Evolutionary conservation across 1,140 invertebrate species (phyloP).

Genomic region (Saxidomus purpurata): DNA sequence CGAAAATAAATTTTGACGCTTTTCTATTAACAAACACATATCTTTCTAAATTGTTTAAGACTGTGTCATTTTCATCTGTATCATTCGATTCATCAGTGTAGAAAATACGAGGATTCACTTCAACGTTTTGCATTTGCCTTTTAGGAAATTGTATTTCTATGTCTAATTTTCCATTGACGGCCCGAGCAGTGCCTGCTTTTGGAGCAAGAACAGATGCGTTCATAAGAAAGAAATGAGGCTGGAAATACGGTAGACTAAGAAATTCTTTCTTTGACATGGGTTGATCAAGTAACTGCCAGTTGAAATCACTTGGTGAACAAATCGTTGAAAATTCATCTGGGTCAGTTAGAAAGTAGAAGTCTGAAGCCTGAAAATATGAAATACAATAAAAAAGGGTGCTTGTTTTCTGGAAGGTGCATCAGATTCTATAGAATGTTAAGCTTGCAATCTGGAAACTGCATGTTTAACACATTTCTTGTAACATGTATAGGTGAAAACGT

Average conservation of each 20-base stretch:
- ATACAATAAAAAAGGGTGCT: too few relatives aligned
- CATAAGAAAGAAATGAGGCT: conserved; percentile 45
- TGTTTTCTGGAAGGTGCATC: too few relatives aligned
- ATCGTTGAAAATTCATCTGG: conserved; percentile 38
- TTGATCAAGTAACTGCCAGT: conserved; percentile 60
- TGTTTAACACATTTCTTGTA: too few relatives aligned
- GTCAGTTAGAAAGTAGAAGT: conserved; percentile 62
- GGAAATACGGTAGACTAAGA: conserved; percentile 18
- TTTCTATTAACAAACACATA: conserved; percentile 66
- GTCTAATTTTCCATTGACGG: conserved; percentile 38
- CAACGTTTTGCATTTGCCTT: conserved; percentile 21
- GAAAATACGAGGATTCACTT: not conserved
- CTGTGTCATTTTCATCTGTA: not conserved
- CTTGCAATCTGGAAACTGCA: not conserved
- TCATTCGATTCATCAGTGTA: conserved; percentile 18
- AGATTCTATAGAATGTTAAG: too few relatives aligned
- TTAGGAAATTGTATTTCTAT: conserved; percentile 49
- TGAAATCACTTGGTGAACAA: conserved; percentile 53
- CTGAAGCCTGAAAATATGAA: conserved; percentile 31
- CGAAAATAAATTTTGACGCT: conserved; percentile 36
- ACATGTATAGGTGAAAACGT: too few relatives aligned
- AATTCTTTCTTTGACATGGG: conserved; percentile 42
- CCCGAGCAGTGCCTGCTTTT: conserved; percentile 13
- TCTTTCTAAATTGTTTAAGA: conserved; percentile 26
- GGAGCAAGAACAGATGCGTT: conserved; percentile 6